These are phyloP conservation scores for Lepidonotus clava DNA, from an alignment of 2,888 invertebrate species.

Conservation along the genomic window DNA sequence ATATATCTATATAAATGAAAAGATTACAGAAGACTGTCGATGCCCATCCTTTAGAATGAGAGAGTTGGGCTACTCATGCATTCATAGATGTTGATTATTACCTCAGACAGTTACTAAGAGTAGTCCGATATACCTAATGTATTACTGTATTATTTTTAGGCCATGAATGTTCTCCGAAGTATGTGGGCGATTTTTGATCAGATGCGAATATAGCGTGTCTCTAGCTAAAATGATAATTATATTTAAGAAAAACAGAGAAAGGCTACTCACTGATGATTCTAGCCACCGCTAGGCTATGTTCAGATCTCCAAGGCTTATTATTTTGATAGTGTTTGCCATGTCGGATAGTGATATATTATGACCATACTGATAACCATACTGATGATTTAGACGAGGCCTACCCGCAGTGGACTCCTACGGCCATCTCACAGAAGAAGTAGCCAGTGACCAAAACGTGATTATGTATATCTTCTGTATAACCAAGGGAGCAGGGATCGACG, in stretches of 20 bases:
- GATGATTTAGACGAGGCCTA: conserved; percentile 10
- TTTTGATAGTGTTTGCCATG: conserved; percentile 35
- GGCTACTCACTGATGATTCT: conserved; percentile 36
- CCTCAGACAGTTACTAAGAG: conserved; percentile 47
- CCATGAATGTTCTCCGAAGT: conserved; percentile 21
- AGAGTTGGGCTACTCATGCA: neutral
- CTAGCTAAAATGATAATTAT: conserved; percentile 32
- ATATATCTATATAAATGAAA: neutral
- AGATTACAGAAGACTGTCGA: conserved; percentile 6
- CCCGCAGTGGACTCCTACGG: too few species aligned
- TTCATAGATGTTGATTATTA: conserved; percentile 45
- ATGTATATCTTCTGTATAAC: too few species aligned
- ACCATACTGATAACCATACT: neutral
- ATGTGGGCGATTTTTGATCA: neutral
- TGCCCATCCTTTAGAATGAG: too few species aligned
- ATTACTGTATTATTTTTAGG: conserved; percentile 42
- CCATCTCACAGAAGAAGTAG: too few species aligned
- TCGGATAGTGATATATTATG: conserved; percentile 9
- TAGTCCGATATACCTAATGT: conserved; percentile 39
- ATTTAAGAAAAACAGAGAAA: conserved; percentile 11
- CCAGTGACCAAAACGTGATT: too few species aligned
- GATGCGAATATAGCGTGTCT: neutral
- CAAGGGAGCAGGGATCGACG: too few species aligned
- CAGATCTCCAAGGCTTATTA: conserved; percentile 46
- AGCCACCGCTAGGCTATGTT: conserved; percentile 34